phyloP scores from a whole-genome alignment of 2,888 invertebrate genomes.

The Idaea aversata region DNA sequence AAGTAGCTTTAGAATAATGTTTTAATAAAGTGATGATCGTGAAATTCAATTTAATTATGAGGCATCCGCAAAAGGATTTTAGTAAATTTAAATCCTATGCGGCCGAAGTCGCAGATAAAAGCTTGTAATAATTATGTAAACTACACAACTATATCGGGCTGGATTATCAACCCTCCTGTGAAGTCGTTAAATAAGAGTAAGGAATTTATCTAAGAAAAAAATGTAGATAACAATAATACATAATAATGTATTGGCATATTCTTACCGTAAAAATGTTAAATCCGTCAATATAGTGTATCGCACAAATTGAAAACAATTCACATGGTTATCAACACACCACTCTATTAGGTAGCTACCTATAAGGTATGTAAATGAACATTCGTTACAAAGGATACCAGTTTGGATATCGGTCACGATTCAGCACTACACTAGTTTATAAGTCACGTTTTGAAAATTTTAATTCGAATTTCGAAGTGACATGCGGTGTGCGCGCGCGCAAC shows the following conservation, averaged over 20 bases:
- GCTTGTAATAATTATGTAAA: too few species aligned
- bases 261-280: conserved; percentile 66
- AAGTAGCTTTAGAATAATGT: too few species aligned
- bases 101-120: too few species aligned
- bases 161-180: too few species aligned
- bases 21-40: too few species aligned
- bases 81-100: too few species aligned
- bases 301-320: conserved; percentile 48
- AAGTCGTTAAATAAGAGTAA: too few species aligned
- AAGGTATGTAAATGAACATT: conserved; percentile 18
- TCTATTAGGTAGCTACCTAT: conserved; percentile 31
- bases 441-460: conserved; percentile 53
- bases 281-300: conserved; percentile 46
- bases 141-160: too few species aligned
- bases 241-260: conserved; percentile 32
- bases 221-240: conserved; percentile 23
- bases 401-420: conserved; percentile 44
- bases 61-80: too few species aligned
- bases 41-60: too few species aligned
- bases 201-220: not conserved
- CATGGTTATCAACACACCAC: conserved; percentile 57
- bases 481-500: conserved; percentile 46
- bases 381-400: conserved; percentile 38
- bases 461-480: conserved; percentile 34
- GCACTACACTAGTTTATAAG: conserved; percentile 51